Base-by-base conservation (phyloP, 2,113 vertebrate species). In the Megatriorchis doriae region DNA sequence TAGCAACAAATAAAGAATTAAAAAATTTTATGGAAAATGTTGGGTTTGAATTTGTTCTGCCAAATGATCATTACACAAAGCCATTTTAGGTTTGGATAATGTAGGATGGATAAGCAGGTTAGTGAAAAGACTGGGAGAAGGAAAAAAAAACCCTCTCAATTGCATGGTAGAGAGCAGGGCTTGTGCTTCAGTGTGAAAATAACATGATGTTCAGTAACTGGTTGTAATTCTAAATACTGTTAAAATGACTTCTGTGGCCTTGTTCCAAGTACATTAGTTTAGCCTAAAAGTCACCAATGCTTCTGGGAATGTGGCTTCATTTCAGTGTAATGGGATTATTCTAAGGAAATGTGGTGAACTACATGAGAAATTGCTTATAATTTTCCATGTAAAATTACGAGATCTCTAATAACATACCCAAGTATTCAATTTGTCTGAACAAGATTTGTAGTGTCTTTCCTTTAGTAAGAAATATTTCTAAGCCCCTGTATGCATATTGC, bases 281-380 rank as follows among this genome's bases (percentile, higher is more conserved):
- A 88, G 26, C 38, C 50, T 78, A 89, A 83, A 95, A 91, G 71
- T 92, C 79, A 93, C 63, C 38, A 88, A 2, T 71, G n/a, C 61
- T 92, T 88, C 65, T 94, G 86, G 80, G 52, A 83, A 93, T 59
- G 17, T 78, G 62, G 20, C 42, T 97, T 86, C 59, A 71, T 86
- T 95, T 93, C 58, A 29, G 21, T 71, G 31, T 77, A 84, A 92
- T 94, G 43, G 86, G 38, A 84, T 96, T 95, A 77, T 90, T 94
- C 56, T 75, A 92, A 70, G n/a, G 59, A 81, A 93, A 82, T 36
- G 17, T 65, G 63, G 63, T 50, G 58, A 95, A n/a, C 25, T 62
- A 42, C 29, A 74, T 3, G 15, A 94, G 50, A 78, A 77, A 94
- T 78, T 93, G 63, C 59, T 59, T 88, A 59, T 50, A 50, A 88